phyloP scores from a whole-genome alignment of 2,797 vertebrate species.

The Lerista edwardsae region DNA sequence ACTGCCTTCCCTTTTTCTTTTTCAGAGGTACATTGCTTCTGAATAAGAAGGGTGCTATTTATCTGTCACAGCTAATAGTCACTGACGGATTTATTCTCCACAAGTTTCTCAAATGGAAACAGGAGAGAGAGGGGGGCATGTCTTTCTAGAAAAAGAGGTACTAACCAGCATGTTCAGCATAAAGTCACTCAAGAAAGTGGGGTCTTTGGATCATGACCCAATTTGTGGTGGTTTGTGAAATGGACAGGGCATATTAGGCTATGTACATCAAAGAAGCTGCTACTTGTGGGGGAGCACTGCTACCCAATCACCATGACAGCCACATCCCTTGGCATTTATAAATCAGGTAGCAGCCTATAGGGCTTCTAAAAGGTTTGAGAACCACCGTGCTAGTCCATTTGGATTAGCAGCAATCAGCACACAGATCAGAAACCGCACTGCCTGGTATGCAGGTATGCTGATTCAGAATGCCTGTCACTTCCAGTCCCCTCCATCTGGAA shows the following conservation, averaged over 20 bases:
- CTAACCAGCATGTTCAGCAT: background rate
- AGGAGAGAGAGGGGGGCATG: no score
- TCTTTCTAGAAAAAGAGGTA: background rate
- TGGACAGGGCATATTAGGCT: no score
- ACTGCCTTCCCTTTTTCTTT: background rate
- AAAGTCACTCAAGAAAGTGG: background rate
- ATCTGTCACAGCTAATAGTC: background rate
- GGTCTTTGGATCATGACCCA: background rate
- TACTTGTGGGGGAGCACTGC: no score
- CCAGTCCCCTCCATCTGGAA: background rate
- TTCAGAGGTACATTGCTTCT: background rate
- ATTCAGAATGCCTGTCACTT: background rate
- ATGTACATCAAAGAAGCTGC: no score
- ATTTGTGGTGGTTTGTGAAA: no score
- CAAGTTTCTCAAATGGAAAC: no score
- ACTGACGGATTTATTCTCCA: background rate
- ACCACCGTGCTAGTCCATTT: background rate
- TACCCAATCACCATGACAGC: no score
- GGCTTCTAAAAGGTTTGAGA: no score
- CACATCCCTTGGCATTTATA: no score
- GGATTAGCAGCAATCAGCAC: background rate
- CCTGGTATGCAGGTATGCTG: conserved; percentile 5
- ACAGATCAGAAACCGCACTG: background rate
- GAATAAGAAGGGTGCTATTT: background rate
- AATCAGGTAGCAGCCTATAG: no score